A percentile compares a stretch with the other conserved stretches of the same genome.
Evolutionary conservation across 2,113 vertebrate species (phyloP).

Genomic region (Tiliqua scincoides): DNA sequence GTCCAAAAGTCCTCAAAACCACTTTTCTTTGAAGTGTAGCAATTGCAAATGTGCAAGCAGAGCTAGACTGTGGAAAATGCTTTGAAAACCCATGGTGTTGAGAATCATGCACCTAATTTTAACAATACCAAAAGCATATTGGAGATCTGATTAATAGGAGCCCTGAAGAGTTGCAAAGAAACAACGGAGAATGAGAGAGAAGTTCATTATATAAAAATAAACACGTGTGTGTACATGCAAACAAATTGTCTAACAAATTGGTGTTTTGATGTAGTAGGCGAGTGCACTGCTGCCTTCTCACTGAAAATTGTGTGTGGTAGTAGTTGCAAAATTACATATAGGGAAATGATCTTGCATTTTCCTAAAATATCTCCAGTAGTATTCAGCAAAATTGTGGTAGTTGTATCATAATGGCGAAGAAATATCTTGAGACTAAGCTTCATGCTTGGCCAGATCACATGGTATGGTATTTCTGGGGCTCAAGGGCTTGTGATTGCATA

Average conservation of each 20-base stretch:
- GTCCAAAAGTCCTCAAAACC: neutral
- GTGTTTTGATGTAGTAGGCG: neutral
- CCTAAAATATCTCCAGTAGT: slow-evolving; percentile 52
- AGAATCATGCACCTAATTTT: neutral
- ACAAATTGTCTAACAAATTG: neutral
- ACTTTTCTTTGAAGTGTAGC: neutral
- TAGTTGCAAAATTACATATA: slow-evolving; percentile 46
- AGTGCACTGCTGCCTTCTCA: slow-evolving; percentile 1
- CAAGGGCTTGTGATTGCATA: neutral
- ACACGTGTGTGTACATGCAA: neutral
- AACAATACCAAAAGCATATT: neutral
- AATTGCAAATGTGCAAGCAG: neutral
- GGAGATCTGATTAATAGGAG: neutral
- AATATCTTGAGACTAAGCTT: neutral
- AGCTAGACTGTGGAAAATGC: neutral
- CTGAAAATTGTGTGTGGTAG: neutral
- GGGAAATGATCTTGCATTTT: slow-evolving; percentile 50
- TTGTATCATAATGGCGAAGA: neutral
- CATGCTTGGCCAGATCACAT: neutral
- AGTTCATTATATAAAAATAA: neutral
- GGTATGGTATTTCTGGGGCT: neutral
- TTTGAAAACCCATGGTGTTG: neutral
- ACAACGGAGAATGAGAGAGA: neutral
- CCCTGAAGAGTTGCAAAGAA: neutral
- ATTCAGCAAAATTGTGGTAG: neutral